Evolutionary conservation across 2,797 vertebrate genomes (phyloP), one percentile per base, ranked within the genome.

Genomic region (Enteromius radiatus): DNA sequence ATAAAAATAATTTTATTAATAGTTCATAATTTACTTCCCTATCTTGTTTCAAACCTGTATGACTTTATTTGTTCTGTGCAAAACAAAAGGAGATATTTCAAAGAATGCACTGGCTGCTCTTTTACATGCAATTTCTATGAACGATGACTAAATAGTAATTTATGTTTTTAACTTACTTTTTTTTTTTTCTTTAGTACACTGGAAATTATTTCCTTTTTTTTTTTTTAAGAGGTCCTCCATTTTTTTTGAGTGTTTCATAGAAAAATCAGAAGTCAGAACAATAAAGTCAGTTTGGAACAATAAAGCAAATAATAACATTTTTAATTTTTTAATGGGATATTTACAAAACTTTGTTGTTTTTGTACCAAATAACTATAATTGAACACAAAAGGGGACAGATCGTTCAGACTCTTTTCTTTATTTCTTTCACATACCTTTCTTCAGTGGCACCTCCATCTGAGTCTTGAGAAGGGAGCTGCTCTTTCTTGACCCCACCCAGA

Each of bases 351-450:
- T n/a, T n/a, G n/a, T n/a, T n/a, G n/a, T n/a, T n/a, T n/a, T n/a
- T n/a, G 4, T 47, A 73, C 9, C 9, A 41, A 64, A 28, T 71
- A 21, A 11, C 1, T 41, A 26, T 4, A 45, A 45, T 45, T 63
- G 12, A 76, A 49, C 3, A 38, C 0, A 45, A 43, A 71, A 80
- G 21, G 9, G 41, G 59, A 49, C 23, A 31, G 4, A 23, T 43
- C 65, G 21, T 49, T 15, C 56, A 52, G 45, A 28, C 19, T n/a
- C 1, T 45, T 83, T 41, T 75, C 36, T 74, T 14, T 2, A 26
- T 71, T 21, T 61, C n/a, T 61, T 1, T 21, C 26, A 69, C 49
- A 81, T 64, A 89, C 93, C 92, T 90, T 74, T 89, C 86, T 64
- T 82, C 80, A 85, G 84, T 84, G 23, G 79, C 52, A 21, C 69